Percentiles rank a stretch among this genome's conserved stretches.
These are phyloP conservation scores for Potorous gilbertii DNA, from an alignment of 2,797 vertebrate species.

Conservation along the genomic window DNA sequence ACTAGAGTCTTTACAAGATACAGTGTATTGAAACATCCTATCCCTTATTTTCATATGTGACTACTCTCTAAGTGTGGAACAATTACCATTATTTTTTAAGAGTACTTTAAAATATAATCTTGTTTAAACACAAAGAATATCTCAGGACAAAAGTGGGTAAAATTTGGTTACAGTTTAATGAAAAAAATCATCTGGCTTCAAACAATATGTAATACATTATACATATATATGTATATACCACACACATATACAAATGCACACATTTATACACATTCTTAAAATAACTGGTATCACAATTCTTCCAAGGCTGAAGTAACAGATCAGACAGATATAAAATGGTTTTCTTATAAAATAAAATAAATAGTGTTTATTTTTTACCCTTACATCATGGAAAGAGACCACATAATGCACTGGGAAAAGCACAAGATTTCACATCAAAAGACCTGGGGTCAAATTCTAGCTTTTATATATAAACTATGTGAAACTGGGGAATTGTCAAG, in stretches of 20 bases:
- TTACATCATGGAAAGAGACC: neutral
- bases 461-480: neutral
- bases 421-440: neutral
- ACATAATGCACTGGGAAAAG: neutral
- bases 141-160: neutral
- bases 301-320: neutral
- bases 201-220: constrained; percentile 24
- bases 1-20: constrained; percentile 5
- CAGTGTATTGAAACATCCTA: constrained; percentile 5
- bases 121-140: neutral
- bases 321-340: constrained; percentile 23
- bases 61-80: constrained; percentile 10
- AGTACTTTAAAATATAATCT: neutral
- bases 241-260: no score
- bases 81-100: constrained; percentile 36
- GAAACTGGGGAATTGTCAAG: neutral
- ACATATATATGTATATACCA: neutral
- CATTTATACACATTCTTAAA: neutral
- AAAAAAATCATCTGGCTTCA: constrained; percentile 5
- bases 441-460: neutral
- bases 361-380: constrained; percentile 58
- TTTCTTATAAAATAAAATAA: constrained; percentile 51
- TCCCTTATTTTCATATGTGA: constrained; percentile 5
- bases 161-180: constrained; percentile 29
- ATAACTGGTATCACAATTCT: neutral